phyloP scores from a whole-genome alignment of 2,797 vertebrate species.

The Macropus fuliginosus region DNA sequence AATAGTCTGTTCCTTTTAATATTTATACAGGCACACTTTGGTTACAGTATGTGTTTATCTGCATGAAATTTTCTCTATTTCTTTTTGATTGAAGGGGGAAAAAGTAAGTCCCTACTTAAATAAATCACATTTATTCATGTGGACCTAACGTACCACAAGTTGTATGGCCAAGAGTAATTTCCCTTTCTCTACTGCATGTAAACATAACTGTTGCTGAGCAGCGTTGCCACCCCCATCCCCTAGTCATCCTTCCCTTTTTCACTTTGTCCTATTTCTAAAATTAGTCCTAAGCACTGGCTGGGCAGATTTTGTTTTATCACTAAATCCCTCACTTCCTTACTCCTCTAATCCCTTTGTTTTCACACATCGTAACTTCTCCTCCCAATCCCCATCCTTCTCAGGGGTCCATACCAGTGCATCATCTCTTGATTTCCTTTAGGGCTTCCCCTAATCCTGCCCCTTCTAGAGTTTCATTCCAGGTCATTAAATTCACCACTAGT shows the following conservation, averaged over 20 bases:
- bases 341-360: neutral
- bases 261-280: too few species aligned
- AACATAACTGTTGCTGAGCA: neutral
- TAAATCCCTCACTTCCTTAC: neutral
- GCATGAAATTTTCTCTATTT: neutral
- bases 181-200: neutral
- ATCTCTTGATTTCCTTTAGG: neutral
- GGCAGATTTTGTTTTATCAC: neutral
- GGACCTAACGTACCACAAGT: neutral
- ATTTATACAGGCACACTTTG: neutral
- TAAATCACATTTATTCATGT: neutral
- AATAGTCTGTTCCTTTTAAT: neutral
- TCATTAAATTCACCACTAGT: neutral
- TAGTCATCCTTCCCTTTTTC: neutral
- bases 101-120: neutral
- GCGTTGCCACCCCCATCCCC: neutral
- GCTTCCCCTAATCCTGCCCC: neutral
- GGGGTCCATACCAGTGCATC: neutral
- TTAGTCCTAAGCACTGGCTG: too few species aligned
- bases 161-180: too few species aligned
- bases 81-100: neutral
- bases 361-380: neutral
- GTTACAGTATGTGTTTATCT: neutral
- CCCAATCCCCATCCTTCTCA: neutral
- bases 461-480: neutral